Conservation (phyloP, 2,797 vertebrate genomes). For the Danio jaintianensis region DNA sequence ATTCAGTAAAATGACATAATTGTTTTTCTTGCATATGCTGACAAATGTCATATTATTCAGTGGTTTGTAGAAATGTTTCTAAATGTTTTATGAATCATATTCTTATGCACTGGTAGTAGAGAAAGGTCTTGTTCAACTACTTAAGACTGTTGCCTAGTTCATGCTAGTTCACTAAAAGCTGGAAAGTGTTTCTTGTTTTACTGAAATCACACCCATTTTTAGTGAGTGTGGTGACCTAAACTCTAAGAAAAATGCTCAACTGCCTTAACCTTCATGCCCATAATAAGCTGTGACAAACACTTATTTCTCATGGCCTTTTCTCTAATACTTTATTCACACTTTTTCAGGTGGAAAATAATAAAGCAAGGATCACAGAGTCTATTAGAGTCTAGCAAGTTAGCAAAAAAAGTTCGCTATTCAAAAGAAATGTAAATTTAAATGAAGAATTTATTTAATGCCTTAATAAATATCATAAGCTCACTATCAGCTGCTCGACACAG, state of each 20-base stretch:
- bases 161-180: slow-evolving; percentile 22
- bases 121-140: background rate
- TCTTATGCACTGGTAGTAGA: background rate
- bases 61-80: background rate
- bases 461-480: background rate
- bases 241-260: background rate
- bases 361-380: background rate
- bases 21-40: background rate
- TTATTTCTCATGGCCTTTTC: slow-evolving; percentile 6
- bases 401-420: background rate
- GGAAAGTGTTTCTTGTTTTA: background rate
- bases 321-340: background rate
- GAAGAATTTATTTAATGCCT: background rate
- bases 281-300: background rate
- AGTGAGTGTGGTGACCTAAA: background rate
- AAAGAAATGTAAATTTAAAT: too few species aligned
- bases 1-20: slow-evolving; percentile 16
- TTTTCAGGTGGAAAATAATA: background rate
- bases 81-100: slow-evolving; percentile 13
- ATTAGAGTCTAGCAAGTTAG: too few species aligned
- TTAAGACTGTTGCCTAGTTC: background rate
- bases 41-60: background rate
- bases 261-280: background rate
- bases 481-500: slow-evolving; percentile 7
- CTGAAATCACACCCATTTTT: slow-evolving; percentile 7